Percentiles rank a stretch among this genome's conserved stretches.
Conservation (phyloP, 2,113 vertebrate genomes). For the Nipponia nippon region DNA sequence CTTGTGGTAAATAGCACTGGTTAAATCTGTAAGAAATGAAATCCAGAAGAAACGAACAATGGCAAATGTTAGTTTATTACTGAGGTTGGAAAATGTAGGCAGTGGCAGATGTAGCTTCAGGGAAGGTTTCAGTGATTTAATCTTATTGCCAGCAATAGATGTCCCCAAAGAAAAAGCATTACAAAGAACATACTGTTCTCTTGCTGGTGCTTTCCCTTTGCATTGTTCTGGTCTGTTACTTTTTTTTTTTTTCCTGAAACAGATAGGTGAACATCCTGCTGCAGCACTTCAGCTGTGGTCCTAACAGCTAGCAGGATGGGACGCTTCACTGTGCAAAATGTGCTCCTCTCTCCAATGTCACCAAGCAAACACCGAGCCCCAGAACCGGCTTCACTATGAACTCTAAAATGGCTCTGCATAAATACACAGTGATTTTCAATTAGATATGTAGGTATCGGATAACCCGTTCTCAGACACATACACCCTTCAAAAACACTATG, state of each 20-base stretch:
- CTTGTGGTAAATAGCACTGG: constrained; percentile 37
- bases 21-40: constrained; percentile 66
- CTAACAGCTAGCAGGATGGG: background rate
- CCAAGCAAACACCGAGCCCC: background rate
- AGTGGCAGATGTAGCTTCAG: constrained; percentile 66
- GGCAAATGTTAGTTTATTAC: constrained; percentile 66
- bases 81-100: constrained; percentile 67
- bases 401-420: background rate
- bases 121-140: constrained; percentile 65
- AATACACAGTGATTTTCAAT: fast-evolving
- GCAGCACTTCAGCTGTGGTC: background rate
- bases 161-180: constrained; percentile 47
- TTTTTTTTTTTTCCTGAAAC: background rate
- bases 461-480: background rate
- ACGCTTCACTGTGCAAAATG: background rate
- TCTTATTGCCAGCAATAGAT: constrained; percentile 62
- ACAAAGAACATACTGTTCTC: constrained; percentile 65
- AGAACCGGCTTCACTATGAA: background rate
- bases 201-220: constrained; percentile 51
- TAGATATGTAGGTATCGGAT: fast-evolving
- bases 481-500: fast-evolving
- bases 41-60: constrained; percentile 68
- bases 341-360: background rate
- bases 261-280: background rate
- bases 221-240: constrained; percentile 19